Percentiles rank a stretch among this genome's conserved stretches.
Conservation (phyloP, 2,888 invertebrate genomes). For the Kryphioiulus occultus region DNA sequence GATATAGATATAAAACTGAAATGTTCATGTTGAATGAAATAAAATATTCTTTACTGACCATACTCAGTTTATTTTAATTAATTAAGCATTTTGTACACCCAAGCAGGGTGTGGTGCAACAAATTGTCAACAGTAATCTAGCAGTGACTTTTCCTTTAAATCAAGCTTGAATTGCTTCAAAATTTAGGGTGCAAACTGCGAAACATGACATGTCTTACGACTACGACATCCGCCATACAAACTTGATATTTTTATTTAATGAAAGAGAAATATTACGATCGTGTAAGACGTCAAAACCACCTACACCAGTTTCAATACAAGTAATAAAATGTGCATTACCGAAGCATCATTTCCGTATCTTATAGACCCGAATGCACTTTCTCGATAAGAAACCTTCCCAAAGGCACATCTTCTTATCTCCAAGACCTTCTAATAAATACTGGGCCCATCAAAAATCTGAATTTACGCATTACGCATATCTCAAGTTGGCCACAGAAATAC, state of each 20-base stretch:
- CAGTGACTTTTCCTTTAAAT: too few relatives aligned
- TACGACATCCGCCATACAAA: neutral
- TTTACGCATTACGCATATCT: conserved; percentile 20
- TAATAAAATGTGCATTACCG: neutral
- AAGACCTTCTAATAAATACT: neutral
- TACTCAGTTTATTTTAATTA: too few relatives aligned
- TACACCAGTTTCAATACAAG: neutral
- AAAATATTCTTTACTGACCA: too few relatives aligned
- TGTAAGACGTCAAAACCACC: neutral
- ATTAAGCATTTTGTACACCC: too few relatives aligned
- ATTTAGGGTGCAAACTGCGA: too few relatives aligned
- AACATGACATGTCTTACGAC: too few relatives aligned
- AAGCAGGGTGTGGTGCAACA: too few relatives aligned
- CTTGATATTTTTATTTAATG: neutral
- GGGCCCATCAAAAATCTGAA: conserved; percentile 24
- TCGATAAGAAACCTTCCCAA: conserved; percentile 2
- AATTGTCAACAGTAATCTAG: too few relatives aligned
- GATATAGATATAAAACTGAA: too few relatives aligned
- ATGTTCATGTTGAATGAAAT: too few relatives aligned
- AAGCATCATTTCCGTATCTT: neutral
- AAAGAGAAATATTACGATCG: neutral
- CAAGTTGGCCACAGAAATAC: neutral
- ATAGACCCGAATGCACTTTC: neutral
- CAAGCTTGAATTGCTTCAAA: too few relatives aligned
- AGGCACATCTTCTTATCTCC: neutral